Evolutionary conservation across 2,113 vertebrate genomes (phyloP).

Genomic region (Ceyx margarethae): DNA sequence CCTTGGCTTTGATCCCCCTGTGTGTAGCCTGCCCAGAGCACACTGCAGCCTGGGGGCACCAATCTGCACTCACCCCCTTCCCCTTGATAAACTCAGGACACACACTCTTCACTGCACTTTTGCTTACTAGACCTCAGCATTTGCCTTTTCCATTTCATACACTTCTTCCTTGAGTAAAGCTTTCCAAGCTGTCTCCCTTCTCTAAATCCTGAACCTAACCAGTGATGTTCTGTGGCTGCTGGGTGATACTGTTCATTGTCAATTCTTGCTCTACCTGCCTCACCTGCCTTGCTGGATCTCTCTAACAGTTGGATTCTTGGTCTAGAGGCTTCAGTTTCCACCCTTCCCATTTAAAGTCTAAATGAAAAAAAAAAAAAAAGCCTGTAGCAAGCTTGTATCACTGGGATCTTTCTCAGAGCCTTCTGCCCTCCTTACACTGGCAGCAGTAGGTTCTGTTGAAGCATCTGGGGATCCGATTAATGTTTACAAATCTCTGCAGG

Average conservation of each 20-base stretch:
- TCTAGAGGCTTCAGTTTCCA: background rate
- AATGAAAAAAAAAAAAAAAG: background rate
- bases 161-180: background rate
- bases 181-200: background rate
- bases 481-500: too few relatives aligned
- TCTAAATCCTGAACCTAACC: background rate
- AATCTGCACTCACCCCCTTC: background rate
- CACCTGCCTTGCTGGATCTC: background rate
- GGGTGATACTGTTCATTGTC: background rate
- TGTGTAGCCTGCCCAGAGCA: background rate
- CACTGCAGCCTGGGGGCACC: background rate
- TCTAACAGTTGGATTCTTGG: background rate
- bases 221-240: background rate
- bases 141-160: background rate
- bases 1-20: conserved; percentile 13
- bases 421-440: background rate
- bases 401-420: background rate
- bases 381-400: background rate
- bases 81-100: background rate
- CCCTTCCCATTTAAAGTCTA: background rate
- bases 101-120: background rate
- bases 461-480: background rate
- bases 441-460: background rate
- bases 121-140: background rate
- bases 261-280: background rate